Conservation (phyloP, 2,888 invertebrate genomes). For the Synergus gifuensis region DNA sequence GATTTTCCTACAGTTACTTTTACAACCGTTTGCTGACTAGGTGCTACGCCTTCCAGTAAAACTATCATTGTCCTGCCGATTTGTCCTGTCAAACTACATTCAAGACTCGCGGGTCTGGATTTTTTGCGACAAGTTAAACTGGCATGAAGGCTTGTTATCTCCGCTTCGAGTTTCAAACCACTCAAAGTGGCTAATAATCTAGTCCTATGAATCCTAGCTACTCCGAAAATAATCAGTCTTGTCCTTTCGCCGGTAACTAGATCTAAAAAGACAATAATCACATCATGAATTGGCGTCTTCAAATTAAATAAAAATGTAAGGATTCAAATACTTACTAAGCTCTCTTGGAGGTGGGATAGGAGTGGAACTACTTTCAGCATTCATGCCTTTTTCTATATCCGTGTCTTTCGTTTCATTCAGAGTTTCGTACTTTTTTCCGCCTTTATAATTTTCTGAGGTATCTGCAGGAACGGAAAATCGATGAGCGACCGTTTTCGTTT, state of each 20-base stretch:
- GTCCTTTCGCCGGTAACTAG: slow-evolving; percentile 83
- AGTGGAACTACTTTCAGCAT: slow-evolving; percentile 76
- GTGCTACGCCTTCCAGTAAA: slow-evolving; percentile 92
- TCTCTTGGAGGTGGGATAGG: slow-evolving; percentile 75
- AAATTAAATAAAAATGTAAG: background rate
- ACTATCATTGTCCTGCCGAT: slow-evolving; percentile 95
- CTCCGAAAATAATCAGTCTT: slow-evolving; percentile 91
- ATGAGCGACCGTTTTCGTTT: slow-evolving; percentile 94
- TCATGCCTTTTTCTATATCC: slow-evolving; percentile 80
- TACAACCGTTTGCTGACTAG: slow-evolving; percentile 95
- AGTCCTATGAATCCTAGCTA: slow-evolving; percentile 91
- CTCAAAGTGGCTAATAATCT: slow-evolving; percentile 93
- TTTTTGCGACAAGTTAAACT: slow-evolving; percentile 95
- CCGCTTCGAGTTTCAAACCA: slow-evolving; percentile 95
- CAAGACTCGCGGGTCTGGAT: slow-evolving; percentile 84
- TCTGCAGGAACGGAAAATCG: slow-evolving; percentile 87
- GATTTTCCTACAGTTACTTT: slow-evolving; percentile 95
- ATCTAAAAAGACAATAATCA: slow-evolving; percentile 67
- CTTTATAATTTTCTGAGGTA: slow-evolving; percentile 85
- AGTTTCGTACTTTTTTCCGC: slow-evolving; percentile 80
- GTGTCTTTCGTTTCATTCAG: slow-evolving; percentile 81
- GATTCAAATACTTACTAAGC: slow-evolving; percentile 71
- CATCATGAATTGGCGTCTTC: background rate
- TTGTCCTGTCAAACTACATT: slow-evolving; percentile 92
- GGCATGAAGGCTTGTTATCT: slow-evolving; percentile 94